Percentiles rank a stretch among this genome's conserved stretches.
Conservation (phyloP, 1,140 invertebrate species). For the Cepaea nemoralis region DNA sequence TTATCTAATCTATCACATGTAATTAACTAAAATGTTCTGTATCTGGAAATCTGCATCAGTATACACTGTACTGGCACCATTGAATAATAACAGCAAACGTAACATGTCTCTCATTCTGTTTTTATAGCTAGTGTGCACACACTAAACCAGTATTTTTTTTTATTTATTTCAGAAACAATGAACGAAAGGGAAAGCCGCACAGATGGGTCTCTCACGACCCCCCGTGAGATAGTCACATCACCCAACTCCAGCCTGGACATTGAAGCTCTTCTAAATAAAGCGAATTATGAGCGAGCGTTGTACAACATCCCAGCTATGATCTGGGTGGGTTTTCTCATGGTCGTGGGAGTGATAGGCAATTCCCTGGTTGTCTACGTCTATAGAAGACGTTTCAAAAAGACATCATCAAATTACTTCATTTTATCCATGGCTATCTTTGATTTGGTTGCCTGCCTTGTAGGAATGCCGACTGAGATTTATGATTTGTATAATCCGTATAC, state of each 20-base stretch:
- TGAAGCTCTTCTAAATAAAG: constrained; percentile 36
- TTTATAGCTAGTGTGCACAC: not conserved
- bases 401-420: constrained; percentile 63
- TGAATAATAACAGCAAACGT: no score
- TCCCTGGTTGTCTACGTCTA: constrained; percentile 60
- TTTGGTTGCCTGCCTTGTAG: constrained; percentile 57
- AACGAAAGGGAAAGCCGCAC: not conserved
- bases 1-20: no score
- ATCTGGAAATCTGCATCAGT: no score
- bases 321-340: constrained; percentile 51
- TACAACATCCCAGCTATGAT: constrained; percentile 57
- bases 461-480: constrained; percentile 59
- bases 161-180: not conserved
- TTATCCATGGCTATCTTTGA: constrained; percentile 63
- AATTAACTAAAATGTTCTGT: no score
- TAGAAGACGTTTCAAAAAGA: constrained; percentile 53
- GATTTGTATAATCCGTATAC: constrained; percentile 58
- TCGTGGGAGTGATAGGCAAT: constrained; percentile 58
- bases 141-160: not conserved
- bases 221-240: not conserved
- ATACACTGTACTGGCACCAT: no score
- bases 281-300: constrained; percentile 49
- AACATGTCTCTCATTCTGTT: no score
- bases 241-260: constrained; percentile 28
- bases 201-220: not conserved